Evolutionary conservation across 2,113 vertebrate genomes (phyloP).

Genomic region (Mellivora capensis): DNA sequence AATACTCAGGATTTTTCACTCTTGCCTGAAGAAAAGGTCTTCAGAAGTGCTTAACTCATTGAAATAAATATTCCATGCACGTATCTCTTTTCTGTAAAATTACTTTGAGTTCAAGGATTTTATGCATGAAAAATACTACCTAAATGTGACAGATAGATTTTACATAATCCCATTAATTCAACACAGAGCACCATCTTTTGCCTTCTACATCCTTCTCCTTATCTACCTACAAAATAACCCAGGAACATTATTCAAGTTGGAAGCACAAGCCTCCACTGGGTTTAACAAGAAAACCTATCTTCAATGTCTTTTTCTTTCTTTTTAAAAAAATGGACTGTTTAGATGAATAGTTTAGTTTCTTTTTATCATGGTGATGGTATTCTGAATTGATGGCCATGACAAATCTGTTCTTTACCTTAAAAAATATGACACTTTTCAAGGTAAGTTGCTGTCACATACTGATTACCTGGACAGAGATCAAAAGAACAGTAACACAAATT

Average conservation of each 20-base stretch:
- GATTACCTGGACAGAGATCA: background rate
- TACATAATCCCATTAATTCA: slow-evolving; percentile 47
- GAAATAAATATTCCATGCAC: background rate
- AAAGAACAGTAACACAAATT: background rate
- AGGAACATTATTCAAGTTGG: background rate
- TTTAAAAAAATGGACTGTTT: background rate
- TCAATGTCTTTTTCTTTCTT: background rate
- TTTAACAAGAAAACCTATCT: background rate
- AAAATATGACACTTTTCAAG: slow-evolving; percentile 19
- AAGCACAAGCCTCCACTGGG: background rate
- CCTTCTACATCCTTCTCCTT: background rate
- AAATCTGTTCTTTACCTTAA: background rate
- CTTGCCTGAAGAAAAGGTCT: background rate
- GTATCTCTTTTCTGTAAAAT: slow-evolving; percentile 22
- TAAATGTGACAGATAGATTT: slow-evolving; percentile 45
- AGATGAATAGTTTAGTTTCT: slow-evolving; percentile 7
- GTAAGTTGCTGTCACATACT: background rate
- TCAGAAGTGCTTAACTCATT: background rate
- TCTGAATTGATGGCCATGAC: slow-evolving; percentile 19
- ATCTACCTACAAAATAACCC: background rate
- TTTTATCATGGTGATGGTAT: slow-evolving; percentile 1
- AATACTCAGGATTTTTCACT: background rate
- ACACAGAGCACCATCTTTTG: background rate
- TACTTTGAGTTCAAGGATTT: slow-evolving; percentile 43
- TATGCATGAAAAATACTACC: slow-evolving; percentile 28